Evolutionary conservation across 2,113 vertebrate species (phyloP), one percentile per base, ranked within the genome.

Genomic region (Cynocephalus volans): DNA sequence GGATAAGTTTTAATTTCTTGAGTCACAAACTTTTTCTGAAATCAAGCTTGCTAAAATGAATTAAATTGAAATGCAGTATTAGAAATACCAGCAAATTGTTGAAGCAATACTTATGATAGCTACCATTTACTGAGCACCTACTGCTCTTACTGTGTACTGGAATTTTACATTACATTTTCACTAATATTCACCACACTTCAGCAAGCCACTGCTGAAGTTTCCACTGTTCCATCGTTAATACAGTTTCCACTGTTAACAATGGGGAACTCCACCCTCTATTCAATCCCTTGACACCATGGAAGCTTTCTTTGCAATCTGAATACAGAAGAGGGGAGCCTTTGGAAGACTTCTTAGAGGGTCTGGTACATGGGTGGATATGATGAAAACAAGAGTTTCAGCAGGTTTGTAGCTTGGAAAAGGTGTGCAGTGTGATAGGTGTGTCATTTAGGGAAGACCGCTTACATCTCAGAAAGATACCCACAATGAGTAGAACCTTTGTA

Each of bases 1-100:
- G 24, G 28, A 33, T 80, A 85, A 48, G 3, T 72, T 72, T 95
- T 95, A n/a, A 93, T 85, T 70, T 9, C 33, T 60, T 31, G 11
- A 75, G 26, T 82, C n/a, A 48, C 73, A 24, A 83, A 54, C 54
- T 58, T 88, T 45, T 67, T 48, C 54, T 69, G n/a, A 90, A 95
- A 97, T 21, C 12, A 83, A n/a, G 41, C 15, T 81, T 75, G 28
- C 58, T 88, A 89, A 92, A 86, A 56, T 84, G 45, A 70, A 65
- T 50, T 62, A 21, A 81, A 50, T 54, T 36, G 19, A 87, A 89
- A 33, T 56, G 1, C 50, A 90, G 23, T 58, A 67, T 77, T 87
- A 94, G 56, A 52, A 21, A 80, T 93, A 88, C 3, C 24, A 88
- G 18, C 19, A 58, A 56, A 93, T 33, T 84, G 3, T 5, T 58